Evolutionary conservation across 2,888 invertebrate species (phyloP), one percentile per base, ranked within the genome.

Genomic region (Smittia sp.): DNA sequence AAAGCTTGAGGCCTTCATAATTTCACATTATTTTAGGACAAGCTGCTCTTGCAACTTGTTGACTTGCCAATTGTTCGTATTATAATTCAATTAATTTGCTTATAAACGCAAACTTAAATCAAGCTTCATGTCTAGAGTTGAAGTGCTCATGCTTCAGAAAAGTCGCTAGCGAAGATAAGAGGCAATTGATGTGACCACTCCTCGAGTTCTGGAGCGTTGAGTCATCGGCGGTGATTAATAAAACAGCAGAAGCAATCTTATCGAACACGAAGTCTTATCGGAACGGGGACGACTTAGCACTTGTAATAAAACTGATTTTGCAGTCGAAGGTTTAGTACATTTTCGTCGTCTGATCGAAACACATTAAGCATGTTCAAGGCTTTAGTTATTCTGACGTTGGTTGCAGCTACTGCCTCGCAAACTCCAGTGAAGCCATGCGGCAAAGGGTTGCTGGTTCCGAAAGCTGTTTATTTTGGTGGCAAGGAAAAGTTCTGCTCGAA

Each of bases 171-270:
- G 9, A 9, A 32, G 32, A 32, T 32, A 32, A 32, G 32, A 32
- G 9, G 32, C 32, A 9, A 32, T 32, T 9, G 32, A 18, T 58
- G n/a, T 58, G 58, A 58, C 46, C 58, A 22, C 58, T 58, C 58
- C 58, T 58, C n/a, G 9, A 9, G 6, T 38, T 46, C 11, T 18
- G n/a, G n/a, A 52, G 15, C 52, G 15, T 52, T 58, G 58, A 58
- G 18, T 58, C 58, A 58, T 58, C 18, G 18, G 22, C 46, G 11
- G 46, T 46, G 46, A 46, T 46, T 46, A 46, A 46, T 22, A 58
- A 58, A 22, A n/a, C n/a, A n/a, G n/a, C n/a, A 22, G 58, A 22
- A 58, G 58, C 58, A 58, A 58, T 58, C 58, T 58, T 58, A 58
- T 58, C 58, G 15, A 6, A 11, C 2, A n/a, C 15, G 46, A n/a